Evolutionary conservation across 2,113 vertebrate genomes (phyloP), one percentile per base, ranked within the genome.

Genomic region (Dasyornis broadbenti): DNA sequence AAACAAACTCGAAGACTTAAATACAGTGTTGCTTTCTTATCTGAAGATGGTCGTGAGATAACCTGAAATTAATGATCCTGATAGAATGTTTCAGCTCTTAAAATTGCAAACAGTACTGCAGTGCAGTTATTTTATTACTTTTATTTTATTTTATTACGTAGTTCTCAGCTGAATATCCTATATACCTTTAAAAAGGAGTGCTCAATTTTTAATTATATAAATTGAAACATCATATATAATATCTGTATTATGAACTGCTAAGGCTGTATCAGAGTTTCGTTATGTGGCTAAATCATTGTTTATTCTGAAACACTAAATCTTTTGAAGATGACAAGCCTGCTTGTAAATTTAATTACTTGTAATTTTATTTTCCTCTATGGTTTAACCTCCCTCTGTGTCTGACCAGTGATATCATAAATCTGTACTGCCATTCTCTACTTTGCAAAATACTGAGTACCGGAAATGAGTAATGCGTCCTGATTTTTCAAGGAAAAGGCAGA

Each of bases 311-410:
- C 83, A 95, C 97, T 98, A 98, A 97, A 98, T 98, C 97, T 97
- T 94, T 80, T 95, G 84, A 94, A 97, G 98, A 97, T 96, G 96
- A 96, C 96, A 98, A 97, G 97, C 91, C 94, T 96, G 96, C 90
- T 95, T 98, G 96, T 97, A 98, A 98, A 98, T 98, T 98, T 98
- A 98, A 98, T 98, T 98, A 98, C 96, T 93, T 89, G 96, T 98
- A 98, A 98, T 98, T 98, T 98, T 98, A 98, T 98, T 98, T 98
- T 97, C 94, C 97, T 97, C 96, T 92, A 96, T 21, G 53, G 97
- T 98, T 98, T 98, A 98, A 98, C 97, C 98, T 98, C 96, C 97
- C 94, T 96, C 92, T 97, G 95, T 96, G 89, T 94, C 94, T 96
- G 95, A 98, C 95, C 86, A 65, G 89, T 27, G n/a, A 94, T 94